Evolutionary conservation across 2,888 invertebrate species (phyloP).

Genomic region (Ariolimax columbianus): DNA sequence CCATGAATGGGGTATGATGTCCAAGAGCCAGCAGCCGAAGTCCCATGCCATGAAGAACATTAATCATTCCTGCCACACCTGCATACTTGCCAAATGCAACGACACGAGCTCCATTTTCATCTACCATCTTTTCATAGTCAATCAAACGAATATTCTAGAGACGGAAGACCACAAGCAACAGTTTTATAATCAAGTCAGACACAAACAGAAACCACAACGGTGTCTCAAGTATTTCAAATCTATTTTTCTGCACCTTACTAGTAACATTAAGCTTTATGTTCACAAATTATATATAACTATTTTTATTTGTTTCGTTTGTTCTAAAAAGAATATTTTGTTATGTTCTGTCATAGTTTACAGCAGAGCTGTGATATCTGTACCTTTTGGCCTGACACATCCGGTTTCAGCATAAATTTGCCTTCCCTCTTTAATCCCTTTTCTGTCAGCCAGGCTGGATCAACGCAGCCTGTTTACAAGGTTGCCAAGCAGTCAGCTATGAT

Average conservation of each 20-base stretch:
- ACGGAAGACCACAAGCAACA: neutral
- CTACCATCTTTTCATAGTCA: slow-evolving; percentile 97
- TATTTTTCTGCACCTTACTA: neutral
- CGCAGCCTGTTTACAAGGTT: too few species aligned
- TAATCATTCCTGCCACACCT: slow-evolving; percentile 98
- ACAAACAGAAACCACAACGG: neutral
- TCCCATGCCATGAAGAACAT: slow-evolving; percentile 97
- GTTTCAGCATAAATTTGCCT: too few species aligned
- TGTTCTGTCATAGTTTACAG: too few species aligned
- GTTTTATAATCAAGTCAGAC: neutral
- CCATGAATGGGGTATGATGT: slow-evolving; percentile 99
- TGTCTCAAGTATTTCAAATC: neutral
- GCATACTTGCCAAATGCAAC: slow-evolving; percentile 99
- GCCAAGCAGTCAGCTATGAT: too few species aligned
- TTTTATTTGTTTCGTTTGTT: too few species aligned
- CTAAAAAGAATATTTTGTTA: too few species aligned
- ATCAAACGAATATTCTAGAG: slow-evolving; percentile 92
- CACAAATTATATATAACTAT: too few species aligned
- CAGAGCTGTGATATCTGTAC: too few species aligned
- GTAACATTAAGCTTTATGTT: too few species aligned
- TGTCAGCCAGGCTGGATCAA: too few species aligned
- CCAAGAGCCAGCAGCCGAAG: slow-evolving; percentile 94
- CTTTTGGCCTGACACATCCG: too few species aligned
- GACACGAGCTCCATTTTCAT: slow-evolving; percentile 90
- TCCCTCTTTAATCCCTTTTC: too few species aligned